Conservation (phyloP, 2,797 vertebrate genomes). For the Meriones psammophilus region DNA sequence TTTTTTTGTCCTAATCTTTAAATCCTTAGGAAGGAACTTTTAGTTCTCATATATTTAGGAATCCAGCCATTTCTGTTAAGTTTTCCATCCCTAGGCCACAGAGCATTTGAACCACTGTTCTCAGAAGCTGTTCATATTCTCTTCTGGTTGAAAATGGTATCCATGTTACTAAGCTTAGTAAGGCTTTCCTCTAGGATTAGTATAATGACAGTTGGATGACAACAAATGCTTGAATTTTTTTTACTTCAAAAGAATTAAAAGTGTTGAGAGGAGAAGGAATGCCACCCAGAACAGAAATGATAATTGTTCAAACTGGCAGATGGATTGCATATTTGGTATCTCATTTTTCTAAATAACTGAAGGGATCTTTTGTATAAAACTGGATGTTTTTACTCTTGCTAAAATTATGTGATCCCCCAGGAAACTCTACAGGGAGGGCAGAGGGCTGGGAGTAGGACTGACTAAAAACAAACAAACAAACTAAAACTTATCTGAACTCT, state of each 20-base stretch:
- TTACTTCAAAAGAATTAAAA: not conserved
- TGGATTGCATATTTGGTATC: not conserved
- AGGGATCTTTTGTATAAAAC: too few relatives aligned
- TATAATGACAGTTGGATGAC: not conserved
- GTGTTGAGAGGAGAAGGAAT: too few relatives aligned
- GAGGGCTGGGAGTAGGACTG: not conserved
- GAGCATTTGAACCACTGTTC: not conserved
- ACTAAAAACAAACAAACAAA: not conserved
- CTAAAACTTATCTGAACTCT: not conserved
- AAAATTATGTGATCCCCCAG: not conserved
- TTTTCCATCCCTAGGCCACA: not conserved
- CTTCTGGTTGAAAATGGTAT: not conserved
- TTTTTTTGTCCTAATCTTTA: not conserved
- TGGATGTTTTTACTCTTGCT: not conserved
- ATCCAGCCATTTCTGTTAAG: not conserved
- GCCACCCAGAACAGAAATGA: not conserved
- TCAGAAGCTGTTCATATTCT: slow-evolving; percentile 22
- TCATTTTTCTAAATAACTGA: not conserved
- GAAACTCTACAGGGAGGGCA: not conserved
- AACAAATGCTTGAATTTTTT: not conserved
- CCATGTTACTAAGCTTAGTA: not conserved
- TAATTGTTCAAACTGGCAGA: not conserved
- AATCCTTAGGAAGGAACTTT: not conserved
- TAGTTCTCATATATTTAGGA: not conserved
- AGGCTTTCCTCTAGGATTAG: not conserved